These are phyloP conservation scores for Onychomys torridus DNA, from an alignment of 2,797 vertebrate species.

Conservation along the genomic window DNA sequence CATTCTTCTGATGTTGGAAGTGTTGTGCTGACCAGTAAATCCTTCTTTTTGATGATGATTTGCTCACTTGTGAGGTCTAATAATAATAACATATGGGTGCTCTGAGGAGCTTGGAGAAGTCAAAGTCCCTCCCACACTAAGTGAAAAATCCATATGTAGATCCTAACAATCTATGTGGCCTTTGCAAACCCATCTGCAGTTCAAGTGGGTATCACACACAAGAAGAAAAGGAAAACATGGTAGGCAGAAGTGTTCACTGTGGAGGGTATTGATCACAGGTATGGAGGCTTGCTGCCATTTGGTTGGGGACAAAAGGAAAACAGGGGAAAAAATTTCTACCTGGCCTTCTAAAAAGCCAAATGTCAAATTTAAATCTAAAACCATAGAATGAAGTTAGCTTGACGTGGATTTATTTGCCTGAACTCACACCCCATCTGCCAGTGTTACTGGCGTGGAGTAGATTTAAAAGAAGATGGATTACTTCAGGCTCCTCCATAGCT, in stretches of 20 bases:
- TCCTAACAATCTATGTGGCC: too few relatives aligned
- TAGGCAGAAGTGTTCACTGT: not conserved
- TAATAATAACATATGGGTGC: not conserved
- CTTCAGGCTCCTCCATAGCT: constrained; percentile 26
- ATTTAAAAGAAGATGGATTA: constrained; percentile 80
- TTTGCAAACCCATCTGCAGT: not conserved
- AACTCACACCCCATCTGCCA: constrained; percentile 54
- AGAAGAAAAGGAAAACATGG: not conserved
- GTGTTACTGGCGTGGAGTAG: constrained; percentile 56
- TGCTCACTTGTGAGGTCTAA: not conserved
- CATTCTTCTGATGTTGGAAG: not conserved
- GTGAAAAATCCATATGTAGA: not conserved
- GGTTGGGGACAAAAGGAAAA: not conserved
- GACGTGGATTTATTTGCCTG: constrained; percentile 64
- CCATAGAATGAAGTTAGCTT: constrained; percentile 53
- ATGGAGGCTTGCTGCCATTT: not conserved
- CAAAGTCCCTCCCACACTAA: not conserved
- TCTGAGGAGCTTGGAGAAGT: not conserved
- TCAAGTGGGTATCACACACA: not conserved
- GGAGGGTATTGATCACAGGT: not conserved
- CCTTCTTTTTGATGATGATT: not conserved
- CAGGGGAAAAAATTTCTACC: constrained; percentile 4
- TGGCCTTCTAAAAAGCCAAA: constrained; percentile 53
- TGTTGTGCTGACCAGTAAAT: not conserved
- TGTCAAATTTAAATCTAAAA: constrained; percentile 13